phyloP scores from a whole-genome alignment of 2,797 vertebrate species.

The Otolemur crassicaudatus region DNA sequence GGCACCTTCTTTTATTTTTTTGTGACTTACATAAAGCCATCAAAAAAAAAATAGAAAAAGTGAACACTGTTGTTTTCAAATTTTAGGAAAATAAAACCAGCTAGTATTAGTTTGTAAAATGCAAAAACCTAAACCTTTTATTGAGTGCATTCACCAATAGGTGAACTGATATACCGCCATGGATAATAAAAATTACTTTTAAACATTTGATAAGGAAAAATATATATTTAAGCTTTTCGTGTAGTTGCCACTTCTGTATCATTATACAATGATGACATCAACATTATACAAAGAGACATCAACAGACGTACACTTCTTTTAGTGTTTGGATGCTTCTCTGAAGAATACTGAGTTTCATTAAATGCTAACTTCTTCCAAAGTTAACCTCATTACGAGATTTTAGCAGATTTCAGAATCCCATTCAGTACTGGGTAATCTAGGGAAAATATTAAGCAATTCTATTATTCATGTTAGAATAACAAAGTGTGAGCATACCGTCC shows the following conservation, averaged over 20 bases:
- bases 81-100: constrained; percentile 46
- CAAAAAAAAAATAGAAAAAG: constrained; percentile 40
- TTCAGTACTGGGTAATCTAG: neutral
- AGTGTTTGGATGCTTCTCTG: neutral
- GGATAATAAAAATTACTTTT: constrained; percentile 11
- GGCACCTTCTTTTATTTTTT: neutral
- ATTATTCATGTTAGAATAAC: neutral
- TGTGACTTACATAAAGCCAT: neutral
- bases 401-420: neutral
- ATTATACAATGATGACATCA: neutral
- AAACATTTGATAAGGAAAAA: neutral
- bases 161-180: neutral
- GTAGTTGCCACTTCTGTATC: neutral
- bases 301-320: neutral
- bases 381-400: neutral
- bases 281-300: neutral
- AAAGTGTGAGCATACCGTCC: constrained; percentile 90
- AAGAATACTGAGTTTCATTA: neutral
- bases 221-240: neutral
- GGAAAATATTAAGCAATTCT: neutral
- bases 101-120: neutral
- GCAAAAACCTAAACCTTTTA: neutral
- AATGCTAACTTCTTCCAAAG: neutral
- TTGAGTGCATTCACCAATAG: neutral
- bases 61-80: neutral